Evolutionary conservation across 2,888 invertebrate genomes (phyloP), one percentile per base, ranked within the genome.

Genomic region (Hypolimnas misippus): DNA sequence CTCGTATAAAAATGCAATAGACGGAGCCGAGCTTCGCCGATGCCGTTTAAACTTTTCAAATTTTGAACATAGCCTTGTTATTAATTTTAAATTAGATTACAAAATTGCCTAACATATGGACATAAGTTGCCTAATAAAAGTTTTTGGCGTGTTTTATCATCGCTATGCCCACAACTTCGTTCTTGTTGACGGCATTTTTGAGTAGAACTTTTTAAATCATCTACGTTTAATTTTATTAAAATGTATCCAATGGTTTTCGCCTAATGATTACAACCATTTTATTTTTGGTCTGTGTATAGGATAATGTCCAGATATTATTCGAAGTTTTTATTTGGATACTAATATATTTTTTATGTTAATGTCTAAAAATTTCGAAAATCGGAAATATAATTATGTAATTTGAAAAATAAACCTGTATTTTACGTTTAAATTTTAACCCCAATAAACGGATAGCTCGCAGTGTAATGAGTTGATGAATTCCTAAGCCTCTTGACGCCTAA

Each of bases 21-120:
- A 76, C 81, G 79, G 77, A 78, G 81, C 83, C 77, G 74, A 81
- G 82, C 82, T 83, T 76, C 78, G 80, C 73, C 81, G 82, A 78
- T 79, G 83, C 86, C 89, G 87, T 89, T 86, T 75, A 87, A 91
- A 91, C 91, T 92, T 92, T 91, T 90, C 85, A 89, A 89, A 91
- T 92, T 89, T 90, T 84, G 90, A 82, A 83, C 84, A 81, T 78
- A 81, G 77, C 80, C 60, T 68, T 62, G 78, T 84, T 84, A 88
- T 89, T 87, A 84, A 87, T 89, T 89, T 88, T 87, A 88, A 87
- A 89, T 88, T 86, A 84, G 82, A 85, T 38, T 25, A 46, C 19
- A 17, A 40, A 19, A 29, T 46, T 33, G 52, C 33, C 12, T 25
- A 16, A 14, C 29, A 40, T 49, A 12, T 21, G 19, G 31, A 31